phyloP scores from a whole-genome alignment of 1,140 invertebrate genomes.

The Tetramorium simillimum region DNA sequence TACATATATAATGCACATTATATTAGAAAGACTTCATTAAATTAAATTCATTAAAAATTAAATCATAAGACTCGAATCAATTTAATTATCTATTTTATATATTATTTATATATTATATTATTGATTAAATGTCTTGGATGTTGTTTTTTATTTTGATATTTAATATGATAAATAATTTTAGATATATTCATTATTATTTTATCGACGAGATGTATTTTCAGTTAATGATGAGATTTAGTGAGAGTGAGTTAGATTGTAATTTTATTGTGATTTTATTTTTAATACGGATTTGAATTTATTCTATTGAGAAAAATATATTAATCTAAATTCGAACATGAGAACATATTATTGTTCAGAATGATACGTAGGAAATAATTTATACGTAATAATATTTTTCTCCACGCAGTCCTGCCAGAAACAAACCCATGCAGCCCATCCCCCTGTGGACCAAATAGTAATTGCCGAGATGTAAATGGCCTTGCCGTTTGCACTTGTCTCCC shows the following conservation, averaged over 20 bases:
- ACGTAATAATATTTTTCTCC: conserved; percentile 42
- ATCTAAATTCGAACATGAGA: neutral
- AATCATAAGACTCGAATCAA: neutral
- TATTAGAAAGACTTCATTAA: neutral
- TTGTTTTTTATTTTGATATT: neutral
- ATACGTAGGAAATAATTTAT: neutral
- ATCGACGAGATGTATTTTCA: neutral
- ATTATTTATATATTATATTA: neutral
- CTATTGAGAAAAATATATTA: neutral
- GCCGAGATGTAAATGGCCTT: conserved; percentile 87
- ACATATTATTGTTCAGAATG: neutral
- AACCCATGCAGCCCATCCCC: conserved; percentile 88
- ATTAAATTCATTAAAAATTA: neutral
- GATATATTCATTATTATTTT: neutral
- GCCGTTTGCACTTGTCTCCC: conserved; percentile 89
- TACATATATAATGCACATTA: neutral
- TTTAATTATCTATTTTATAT: neutral
- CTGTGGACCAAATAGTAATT: conserved; percentile 90
- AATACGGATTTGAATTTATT: neutral
- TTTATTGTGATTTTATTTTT: neutral
- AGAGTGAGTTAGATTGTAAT: neutral
- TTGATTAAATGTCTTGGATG: neutral
- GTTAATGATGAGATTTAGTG: neutral
- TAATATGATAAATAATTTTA: neutral
- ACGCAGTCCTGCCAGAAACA: conserved; percentile 49